phyloP scores from a whole-genome alignment of 2,888 invertebrate species.

The Fragum sueziense region DNA sequence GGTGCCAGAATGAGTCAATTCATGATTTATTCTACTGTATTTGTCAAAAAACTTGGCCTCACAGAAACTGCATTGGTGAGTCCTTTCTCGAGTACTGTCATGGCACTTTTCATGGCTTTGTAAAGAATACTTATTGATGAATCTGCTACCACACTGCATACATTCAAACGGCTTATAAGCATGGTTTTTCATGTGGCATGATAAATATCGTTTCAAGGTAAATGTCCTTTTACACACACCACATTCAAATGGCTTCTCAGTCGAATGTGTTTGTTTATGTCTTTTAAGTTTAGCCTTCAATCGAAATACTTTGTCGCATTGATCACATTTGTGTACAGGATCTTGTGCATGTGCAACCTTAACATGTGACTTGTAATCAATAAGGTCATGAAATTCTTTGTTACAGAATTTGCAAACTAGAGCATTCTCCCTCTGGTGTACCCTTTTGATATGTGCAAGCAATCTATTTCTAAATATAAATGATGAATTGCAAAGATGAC shows the following conservation, averaged over 20 bases:
- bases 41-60: no score
- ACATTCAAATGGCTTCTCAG: neutral
- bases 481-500: neutral
- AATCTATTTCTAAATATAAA: neutral
- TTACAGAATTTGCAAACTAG: neutral
- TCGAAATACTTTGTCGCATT: neutral
- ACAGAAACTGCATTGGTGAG: no score
- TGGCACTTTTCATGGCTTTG: no score
- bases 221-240: no score
- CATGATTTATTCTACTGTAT: no score
- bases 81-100: no score
- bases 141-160: no score
- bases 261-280: neutral
- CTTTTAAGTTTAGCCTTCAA: neutral
- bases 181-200: no score
- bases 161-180: no score
- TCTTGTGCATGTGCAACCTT: neutral
- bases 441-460: neutral
- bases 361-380: neutral
- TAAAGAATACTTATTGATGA: no score
- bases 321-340: neutral
- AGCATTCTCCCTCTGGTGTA: neutral
- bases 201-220: no score
- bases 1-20: no score
- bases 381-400: neutral